Evolutionary conservation across 1,140 invertebrate species (phyloP), one percentile per base, ranked within the genome.

Genomic region (Capitella teleta): DNA sequence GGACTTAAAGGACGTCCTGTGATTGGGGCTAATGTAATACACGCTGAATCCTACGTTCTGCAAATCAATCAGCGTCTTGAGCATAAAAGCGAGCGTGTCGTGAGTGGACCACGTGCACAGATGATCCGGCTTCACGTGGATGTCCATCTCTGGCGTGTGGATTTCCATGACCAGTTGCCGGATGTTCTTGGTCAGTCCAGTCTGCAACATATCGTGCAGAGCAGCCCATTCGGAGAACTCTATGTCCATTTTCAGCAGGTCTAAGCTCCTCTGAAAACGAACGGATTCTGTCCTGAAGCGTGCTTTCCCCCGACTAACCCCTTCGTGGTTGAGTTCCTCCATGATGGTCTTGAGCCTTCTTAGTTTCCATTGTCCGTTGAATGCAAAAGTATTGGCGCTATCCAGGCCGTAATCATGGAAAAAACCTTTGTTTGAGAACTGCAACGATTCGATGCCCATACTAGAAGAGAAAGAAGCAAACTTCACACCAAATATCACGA

Each of bases 161-260:
- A 53, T 32, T 28, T 53, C 52, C 8, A 53, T 3, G 10, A 19
- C 28, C 28, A 53, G 28, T 24, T 53, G 52, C 12, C 46, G 46
- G 37, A 53, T 42, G 5, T 42, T 23, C 3, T 51, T 28, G 18
- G 58, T 37, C 2, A 56, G 16, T 14, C 49, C 46, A 19, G 48
- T 46, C 16, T 53, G 32, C 12, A 61, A 36, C 6, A 63, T 52
- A 40, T 62, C 53, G 19, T 59, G 37, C n/a, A 63, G 28, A 8
- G 61, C 57, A n/a, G 45, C 51, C 59, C 59, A 63, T 30, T 63
- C 61, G 25, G 55, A 51, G 12, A 61, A 59, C 44, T 63, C 61
- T 8, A 63, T 50, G 49, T 63, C 61, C 40, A 63, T 61, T 42
- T 63, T 63, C 19, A 63, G 36, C 10, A 57, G 47, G 41, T 63